A percentile compares a stretch with the other conserved stretches of the same genome.
Conservation (phyloP, 2,113 vertebrate species). For the Pogonocichla stellata region DNA sequence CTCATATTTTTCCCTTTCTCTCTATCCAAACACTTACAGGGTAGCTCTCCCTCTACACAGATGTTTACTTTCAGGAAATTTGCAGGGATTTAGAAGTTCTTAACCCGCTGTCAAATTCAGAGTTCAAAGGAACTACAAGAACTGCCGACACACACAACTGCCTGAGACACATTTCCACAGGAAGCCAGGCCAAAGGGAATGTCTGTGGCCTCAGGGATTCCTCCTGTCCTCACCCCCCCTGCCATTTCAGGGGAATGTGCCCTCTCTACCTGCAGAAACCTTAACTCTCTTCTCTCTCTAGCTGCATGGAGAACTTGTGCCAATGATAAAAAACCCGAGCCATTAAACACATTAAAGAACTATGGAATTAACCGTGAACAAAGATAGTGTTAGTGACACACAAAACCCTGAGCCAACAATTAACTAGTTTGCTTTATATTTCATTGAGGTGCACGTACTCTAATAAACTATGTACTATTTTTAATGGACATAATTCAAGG, state of each 20-base stretch:
- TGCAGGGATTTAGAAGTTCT: background rate
- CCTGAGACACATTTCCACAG: background rate
- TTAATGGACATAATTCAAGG: background rate
- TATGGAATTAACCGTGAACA: background rate
- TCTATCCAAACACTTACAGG: background rate
- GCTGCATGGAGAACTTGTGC: background rate
- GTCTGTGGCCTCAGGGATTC: background rate
- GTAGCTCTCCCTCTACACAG: background rate
- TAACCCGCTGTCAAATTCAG: background rate
- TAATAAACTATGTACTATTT: background rate
- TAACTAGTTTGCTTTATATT: background rate
- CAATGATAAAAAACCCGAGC: background rate
- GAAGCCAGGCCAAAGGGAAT: background rate
- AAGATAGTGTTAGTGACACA: background rate
- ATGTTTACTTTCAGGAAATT: background rate
- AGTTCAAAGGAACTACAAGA: background rate
- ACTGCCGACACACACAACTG: accelerated
- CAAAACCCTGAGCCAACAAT: background rate
- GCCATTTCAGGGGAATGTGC: background rate
- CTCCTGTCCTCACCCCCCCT: background rate
- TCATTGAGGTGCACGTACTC: background rate
- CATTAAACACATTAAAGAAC: background rate
- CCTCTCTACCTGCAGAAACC: background rate
- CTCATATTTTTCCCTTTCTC: background rate
- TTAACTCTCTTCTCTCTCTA: background rate